Evolutionary conservation across 2,113 vertebrate species (phyloP), one percentile per base, ranked within the genome.

Genomic region (Probosciger aterrimus): DNA sequence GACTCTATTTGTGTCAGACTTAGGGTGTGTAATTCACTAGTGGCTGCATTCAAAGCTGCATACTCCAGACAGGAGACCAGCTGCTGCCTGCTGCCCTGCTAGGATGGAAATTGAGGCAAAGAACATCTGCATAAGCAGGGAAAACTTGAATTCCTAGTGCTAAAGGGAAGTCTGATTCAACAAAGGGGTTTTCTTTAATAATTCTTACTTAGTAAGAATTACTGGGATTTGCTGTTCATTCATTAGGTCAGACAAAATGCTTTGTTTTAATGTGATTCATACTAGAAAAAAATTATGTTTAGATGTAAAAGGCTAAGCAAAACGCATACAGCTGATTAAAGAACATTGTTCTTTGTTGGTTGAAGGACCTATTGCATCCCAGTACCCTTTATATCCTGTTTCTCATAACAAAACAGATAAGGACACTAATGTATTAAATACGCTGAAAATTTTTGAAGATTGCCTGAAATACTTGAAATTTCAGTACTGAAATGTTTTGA

Each of bases 1-100:
- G 83, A 88, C 46, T 91, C 77, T 95, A 52, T 86, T 90, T 93
- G 25, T 4, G 4, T 96, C 75, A 63, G 41, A 90, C 96, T 71
- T 86, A 67, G 69, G 35, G 47, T 71, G 31, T 68, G 46, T 49
- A 46, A 86, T 93, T 96, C 81, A 86, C 74, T 53, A n/a, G 82
- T 49, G 82, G 28, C 78, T 94, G 59, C 46, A 18, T 88, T 73
- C 67, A 41, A 63, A 84, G 60, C 73, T 79, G 37, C 19, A 4
- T 30, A 24, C 74, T 80, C 57, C 49, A 85, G 90, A 43, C 62
- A 80, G 62, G 68, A 88, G 84, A 83, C 47, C 43, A 74, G 73
- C 60, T 93, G 68, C 20, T 83, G 88, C 74, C 55, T 85, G 68
- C 86, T 95, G 27, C 33, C 15, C 23, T 46, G 68, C 49, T 71